Evolutionary conservation across 92 coral and sea anemone genomes (phyloP).

Genomic region (Muricea muricata): DNA sequence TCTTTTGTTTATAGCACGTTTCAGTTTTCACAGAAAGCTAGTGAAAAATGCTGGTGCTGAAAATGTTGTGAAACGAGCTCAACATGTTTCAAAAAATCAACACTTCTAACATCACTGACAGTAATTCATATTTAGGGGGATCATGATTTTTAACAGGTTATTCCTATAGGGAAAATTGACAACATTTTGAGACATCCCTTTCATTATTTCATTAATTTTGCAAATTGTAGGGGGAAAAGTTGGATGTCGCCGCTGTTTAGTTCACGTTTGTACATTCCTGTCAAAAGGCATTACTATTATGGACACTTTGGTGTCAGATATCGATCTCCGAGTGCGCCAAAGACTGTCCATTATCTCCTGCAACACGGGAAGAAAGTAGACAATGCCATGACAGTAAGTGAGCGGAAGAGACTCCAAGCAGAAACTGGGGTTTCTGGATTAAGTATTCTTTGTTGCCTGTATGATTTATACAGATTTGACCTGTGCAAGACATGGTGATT

Average conservation of each 20-base stretch:
- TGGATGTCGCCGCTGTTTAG: constrained; percentile 64
- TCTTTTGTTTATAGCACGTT: too few relatives aligned
- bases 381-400: constrained; percentile 55
- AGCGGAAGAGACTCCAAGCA: constrained; percentile 53
- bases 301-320: constrained; percentile 53
- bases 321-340: constrained; percentile 31
- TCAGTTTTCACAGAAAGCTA: too few relatives aligned
- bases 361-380: constrained; percentile 62
- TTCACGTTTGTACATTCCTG: constrained; percentile 45
- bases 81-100: too few relatives aligned
- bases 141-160: too few relatives aligned
- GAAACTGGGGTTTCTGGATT: constrained; percentile 75
- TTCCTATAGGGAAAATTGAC: too few relatives aligned
- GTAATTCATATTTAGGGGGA: too few relatives aligned
- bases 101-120: too few relatives aligned
- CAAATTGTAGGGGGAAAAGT: constrained; percentile 69
- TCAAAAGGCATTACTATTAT: constrained; percentile 58
- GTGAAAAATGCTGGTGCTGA: too few relatives aligned
- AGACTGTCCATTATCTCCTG: constrained; percentile 62
- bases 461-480: constrained; percentile 73
- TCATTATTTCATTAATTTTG: not conserved
- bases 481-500: constrained; percentile 71
- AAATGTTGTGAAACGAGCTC: too few relatives aligned
- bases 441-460: constrained; percentile 65
- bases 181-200: not conserved